phyloP scores from a whole-genome alignment of 2,797 vertebrate species.

The Leucoraja ocellata region DNA sequence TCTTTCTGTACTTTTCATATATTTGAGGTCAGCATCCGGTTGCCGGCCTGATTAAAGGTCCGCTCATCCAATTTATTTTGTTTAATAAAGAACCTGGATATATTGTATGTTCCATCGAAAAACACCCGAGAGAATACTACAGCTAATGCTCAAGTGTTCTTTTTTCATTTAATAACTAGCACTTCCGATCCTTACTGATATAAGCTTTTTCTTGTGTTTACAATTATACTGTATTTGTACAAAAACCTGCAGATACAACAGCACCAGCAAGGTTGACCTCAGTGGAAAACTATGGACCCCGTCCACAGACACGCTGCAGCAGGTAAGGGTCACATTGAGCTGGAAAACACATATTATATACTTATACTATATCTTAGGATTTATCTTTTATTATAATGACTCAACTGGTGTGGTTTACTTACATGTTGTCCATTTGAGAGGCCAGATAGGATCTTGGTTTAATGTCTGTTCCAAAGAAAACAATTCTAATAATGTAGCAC shows the following conservation, averaged over 20 bases:
- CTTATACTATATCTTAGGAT: background rate
- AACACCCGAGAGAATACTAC: background rate
- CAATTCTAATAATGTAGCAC: background rate
- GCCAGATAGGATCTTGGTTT: background rate
- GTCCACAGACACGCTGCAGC: background rate
- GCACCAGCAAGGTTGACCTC: background rate
- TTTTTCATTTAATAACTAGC: background rate
- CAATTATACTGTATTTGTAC: background rate
- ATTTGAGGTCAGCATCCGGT: background rate
- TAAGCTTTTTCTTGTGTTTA: background rate
- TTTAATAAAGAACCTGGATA: background rate
- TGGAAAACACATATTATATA: background rate
- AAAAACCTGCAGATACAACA: conserved; percentile 25
- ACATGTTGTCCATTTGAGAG: background rate
- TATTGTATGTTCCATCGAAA: background rate
- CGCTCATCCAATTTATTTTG: background rate
- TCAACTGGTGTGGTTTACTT: background rate
- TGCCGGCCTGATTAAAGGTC: background rate
- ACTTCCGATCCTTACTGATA: too few species aligned
- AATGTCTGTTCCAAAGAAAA: background rate
- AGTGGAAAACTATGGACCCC: background rate
- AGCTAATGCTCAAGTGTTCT: background rate
- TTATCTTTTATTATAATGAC: background rate
- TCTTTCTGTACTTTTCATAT: background rate
- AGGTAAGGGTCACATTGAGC: background rate